Base-by-base conservation (phyloP, 2,888 invertebrate species). In the Drosophila hamatofila region DNA sequence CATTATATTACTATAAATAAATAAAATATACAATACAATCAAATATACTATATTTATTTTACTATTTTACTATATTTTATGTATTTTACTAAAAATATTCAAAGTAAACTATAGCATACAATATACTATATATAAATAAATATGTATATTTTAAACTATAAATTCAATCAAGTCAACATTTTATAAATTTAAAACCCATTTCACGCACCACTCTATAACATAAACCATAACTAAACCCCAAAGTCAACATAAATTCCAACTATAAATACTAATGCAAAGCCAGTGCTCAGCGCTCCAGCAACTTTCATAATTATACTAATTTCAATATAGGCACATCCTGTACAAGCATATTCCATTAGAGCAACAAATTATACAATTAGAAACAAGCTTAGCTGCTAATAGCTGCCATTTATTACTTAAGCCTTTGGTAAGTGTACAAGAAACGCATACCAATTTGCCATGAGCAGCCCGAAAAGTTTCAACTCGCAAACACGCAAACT, bases 401-500 rank as follows among this genome's bases (percentile, higher is more conserved):
- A 48, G 11, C 48, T 23, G 33, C 14, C 25, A 11, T 27, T 27
- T 48, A 27, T 18, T 14, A 12, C 18, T 37, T 58, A 48, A 48
- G 58, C 35, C 35, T 18, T 14, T 5, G 35, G 25, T 35, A 18
- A 35, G 46, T n/a, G 46, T n/a, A 33, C 44, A 57, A 21, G 56
- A 44, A 57, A 57, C 42, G 44, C 33, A 57, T 57, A 44, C 33
- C 42, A 57, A 57, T 44, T 42, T 33, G 23, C 23, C 7, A 23
- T 4, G 56, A 23, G 6, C n/a, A n/a, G 27, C 23, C 21, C 48
- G 16, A 27, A 48, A 58, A 58, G 27, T 58, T 58, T 48, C 37
- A 46, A 39, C 16, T 37, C 5, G 30, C 11, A 63, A 65, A 14
- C 39, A 55, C 21, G 46, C 39, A 33, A 68, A 44, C 51, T 58